Base-by-base conservation (phyloP, 1,140 invertebrate species). In the Bombus breviceps region DNA sequence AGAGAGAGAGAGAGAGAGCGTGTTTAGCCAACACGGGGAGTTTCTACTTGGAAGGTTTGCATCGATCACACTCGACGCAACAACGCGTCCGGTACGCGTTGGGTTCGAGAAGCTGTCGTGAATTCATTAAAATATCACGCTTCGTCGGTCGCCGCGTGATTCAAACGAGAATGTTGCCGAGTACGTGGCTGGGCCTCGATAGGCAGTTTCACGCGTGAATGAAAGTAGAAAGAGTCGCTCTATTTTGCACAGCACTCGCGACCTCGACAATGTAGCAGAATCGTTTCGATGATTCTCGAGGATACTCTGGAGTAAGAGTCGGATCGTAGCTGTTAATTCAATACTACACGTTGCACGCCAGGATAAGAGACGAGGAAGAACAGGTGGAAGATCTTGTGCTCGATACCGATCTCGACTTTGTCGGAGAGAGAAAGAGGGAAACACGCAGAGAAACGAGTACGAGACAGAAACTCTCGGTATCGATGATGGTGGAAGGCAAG, bases 401-500 rank as follows among this genome's bases (percentile, higher is more conserved):
- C 37, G 73, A 75, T 57, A 53, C 22, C 32, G 43, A 75, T 85
- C 80, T 39, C 18, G 47, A 53, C 47, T 22, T 53, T 8, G 47
- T 53, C 47, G 76, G 25, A 62, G 53, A 8, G 68, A 86, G 81
- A 81, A 76, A 80, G 81, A 53, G 79, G 59, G 73, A 47, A 81
- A 78, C 34, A 72, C 71, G 76, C n/a, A 25, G 39, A 39, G 37
- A 43, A 72, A 77, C 78, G n/a, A 66, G 47, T 47, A 79, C 86
- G 53, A 81, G 73, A 39, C 81, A 79, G 78, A 87, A 87, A 72
- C 86, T 62, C 3, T 62, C 15, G 41, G 84, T 88, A 88, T 92
- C 88, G 92, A 93, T 89, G 91, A 94, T 93, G 93, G 75, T 91
- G 84, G 83, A 88, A 83, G 93, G 90, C 93, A 93, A 77, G 82